phyloP scores from a whole-genome alignment of 2,888 invertebrate genomes.

The Nomada goodeniana region DNA sequence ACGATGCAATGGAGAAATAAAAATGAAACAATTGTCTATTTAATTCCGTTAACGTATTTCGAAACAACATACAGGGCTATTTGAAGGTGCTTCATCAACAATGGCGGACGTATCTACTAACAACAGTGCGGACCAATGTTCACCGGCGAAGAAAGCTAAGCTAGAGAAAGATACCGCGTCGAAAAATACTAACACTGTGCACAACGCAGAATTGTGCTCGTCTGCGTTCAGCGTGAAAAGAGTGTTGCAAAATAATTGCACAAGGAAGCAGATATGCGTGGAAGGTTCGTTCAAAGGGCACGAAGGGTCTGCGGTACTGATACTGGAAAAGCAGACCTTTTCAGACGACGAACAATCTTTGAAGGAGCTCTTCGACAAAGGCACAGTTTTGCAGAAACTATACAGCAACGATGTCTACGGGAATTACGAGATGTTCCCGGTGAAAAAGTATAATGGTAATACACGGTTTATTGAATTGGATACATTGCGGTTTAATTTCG shows the following conservation, averaged over 20 bases:
- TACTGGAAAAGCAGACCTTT: slow-evolving; percentile 94
- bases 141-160: slow-evolving; percentile 64
- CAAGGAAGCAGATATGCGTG: slow-evolving; percentile 89
- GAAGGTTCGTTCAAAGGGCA: slow-evolving; percentile 88
- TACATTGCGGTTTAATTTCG: neutral
- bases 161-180: slow-evolving; percentile 42
- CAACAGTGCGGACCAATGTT: slow-evolving; percentile 33
- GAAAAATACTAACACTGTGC: slow-evolving; percentile 68
- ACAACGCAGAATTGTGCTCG: slow-evolving; percentile 85
- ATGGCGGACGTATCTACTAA: slow-evolving; percentile 59
- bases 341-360: slow-evolving; percentile 86
- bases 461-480: neutral
- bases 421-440: slow-evolving; percentile 90
- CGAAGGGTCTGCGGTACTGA: slow-evolving; percentile 88
- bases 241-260: slow-evolving; percentile 90
- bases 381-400: slow-evolving; percentile 87
- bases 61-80: too few relatives aligned
- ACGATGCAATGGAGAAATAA: neutral
- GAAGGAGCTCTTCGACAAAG: slow-evolving; percentile 87
- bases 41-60: neutral
- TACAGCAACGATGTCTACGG: slow-evolving; percentile 95
- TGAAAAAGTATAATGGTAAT: slow-evolving; percentile 88
- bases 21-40: neutral
- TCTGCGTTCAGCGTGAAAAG: slow-evolving; percentile 88
- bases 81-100: neutral